phyloP scores from a whole-genome alignment of 2,113 vertebrate species.

The Calidris pygmaea region DNA sequence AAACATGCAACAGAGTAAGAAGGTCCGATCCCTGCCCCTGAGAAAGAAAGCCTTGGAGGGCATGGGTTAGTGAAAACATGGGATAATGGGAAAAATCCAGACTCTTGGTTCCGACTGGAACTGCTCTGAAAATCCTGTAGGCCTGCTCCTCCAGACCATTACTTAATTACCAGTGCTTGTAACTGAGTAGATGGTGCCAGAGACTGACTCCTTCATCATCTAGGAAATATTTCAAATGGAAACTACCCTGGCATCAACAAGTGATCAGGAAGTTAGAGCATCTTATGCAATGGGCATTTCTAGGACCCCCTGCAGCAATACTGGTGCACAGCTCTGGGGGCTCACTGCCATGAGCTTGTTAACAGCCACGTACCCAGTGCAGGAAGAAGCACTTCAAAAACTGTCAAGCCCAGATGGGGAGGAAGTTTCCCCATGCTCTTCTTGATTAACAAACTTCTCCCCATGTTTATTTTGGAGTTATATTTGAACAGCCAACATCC shows the following conservation, averaged over 20 bases:
- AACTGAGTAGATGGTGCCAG: not conserved
- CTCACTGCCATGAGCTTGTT: not conserved
- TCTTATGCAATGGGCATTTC: not conserved
- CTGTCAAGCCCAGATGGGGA: not conserved
- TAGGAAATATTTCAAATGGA: not conserved
- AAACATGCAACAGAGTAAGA: no score
- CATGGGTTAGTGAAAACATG: not conserved
- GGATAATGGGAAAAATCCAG: not conserved
- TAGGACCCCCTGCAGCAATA: not conserved
- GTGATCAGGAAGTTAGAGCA: not conserved
- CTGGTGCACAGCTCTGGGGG: not conserved
- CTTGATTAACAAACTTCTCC: not conserved
- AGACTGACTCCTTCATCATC: not conserved
- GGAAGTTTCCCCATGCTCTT: not conserved
- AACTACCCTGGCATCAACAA: not conserved
- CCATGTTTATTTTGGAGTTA: not conserved
- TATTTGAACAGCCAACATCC: rapidly evolving
- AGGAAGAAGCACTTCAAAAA: not conserved
- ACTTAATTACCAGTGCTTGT: not conserved
- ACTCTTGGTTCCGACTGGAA: not conserved
- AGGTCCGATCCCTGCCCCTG: not conserved
- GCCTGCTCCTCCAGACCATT: not conserved
- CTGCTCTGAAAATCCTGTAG: not conserved
- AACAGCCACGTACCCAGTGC: not conserved
- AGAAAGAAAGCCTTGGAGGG: not conserved